Conservation (phyloP, 2,113 vertebrate species). For the Sinocyclocheilus anophthalmus region DNA sequence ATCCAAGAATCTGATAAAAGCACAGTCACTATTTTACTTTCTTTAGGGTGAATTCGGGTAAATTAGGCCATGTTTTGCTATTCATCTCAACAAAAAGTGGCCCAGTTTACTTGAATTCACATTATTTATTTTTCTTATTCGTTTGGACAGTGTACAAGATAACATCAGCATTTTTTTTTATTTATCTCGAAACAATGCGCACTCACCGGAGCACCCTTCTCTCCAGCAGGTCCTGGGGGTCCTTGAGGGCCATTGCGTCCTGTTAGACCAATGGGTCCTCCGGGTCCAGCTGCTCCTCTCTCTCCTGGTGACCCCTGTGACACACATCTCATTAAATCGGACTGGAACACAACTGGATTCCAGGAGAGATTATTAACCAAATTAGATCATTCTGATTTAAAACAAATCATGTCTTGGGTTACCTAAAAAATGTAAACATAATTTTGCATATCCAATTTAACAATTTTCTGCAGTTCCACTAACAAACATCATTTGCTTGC, state of each 20-base stretch:
- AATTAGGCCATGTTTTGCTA: background rate
- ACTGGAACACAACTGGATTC: background rate
- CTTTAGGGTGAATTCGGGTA: background rate
- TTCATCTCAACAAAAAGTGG: background rate
- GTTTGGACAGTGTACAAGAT: background rate
- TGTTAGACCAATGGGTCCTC: conserved; percentile 91
- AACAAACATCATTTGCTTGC: too few relatives aligned
- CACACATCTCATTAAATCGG: conserved; percentile 26
- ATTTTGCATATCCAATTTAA: too few relatives aligned
- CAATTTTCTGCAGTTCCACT: too few relatives aligned
- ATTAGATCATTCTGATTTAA: too few relatives aligned
- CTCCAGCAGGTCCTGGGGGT: conserved; percentile 91
- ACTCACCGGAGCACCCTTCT: conserved; percentile 95
- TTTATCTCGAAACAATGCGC: background rate
- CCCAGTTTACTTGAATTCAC: background rate
- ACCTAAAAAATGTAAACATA: too few relatives aligned
- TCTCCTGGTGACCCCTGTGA: conserved; percentile 94
- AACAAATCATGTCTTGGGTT: too few relatives aligned
- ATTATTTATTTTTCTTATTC: background rate
- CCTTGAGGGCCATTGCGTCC: conserved; percentile 95
- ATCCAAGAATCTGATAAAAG: background rate
- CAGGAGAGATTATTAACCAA: background rate
- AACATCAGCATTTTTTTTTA: background rate
- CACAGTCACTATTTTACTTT: background rate
- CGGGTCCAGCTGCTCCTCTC: conserved; percentile 89